These are phyloP conservation scores for Oryctolagus cuniculus DNA, from an alignment of 2,113 vertebrate species.

Conservation along the genomic window DNA sequence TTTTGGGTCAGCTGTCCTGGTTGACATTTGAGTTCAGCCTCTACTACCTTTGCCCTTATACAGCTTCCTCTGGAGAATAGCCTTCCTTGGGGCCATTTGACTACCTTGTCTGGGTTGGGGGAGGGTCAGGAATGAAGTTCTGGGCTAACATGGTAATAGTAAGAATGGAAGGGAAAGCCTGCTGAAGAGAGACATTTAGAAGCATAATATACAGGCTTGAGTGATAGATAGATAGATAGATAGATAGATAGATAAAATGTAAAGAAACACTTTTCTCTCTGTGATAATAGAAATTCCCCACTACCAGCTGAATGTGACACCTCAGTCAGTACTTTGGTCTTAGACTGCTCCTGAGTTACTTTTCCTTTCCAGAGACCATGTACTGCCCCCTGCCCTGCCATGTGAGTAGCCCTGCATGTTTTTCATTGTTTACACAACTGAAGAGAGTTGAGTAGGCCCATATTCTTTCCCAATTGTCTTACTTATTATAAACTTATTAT, in stretches of 20 bases:
- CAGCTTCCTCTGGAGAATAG: background rate
- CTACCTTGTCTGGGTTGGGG: background rate
- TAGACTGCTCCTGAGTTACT: background rate
- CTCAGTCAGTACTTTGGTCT: background rate
- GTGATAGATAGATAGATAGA: background rate
- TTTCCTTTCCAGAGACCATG: background rate
- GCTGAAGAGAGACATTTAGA: background rate
- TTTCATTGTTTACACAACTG: constrained; percentile 5
- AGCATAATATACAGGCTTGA: background rate
- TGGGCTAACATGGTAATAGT: background rate
- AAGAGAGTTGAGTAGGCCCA: background rate
- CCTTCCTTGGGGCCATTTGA: background rate
- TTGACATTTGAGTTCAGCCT: background rate
- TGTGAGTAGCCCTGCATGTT: constrained; percentile 21
- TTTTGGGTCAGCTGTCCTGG: constrained; percentile 34
- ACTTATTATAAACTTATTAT: constrained; percentile 58
- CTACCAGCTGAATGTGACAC: background rate
- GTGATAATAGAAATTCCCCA: background rate
- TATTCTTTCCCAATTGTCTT: background rate
- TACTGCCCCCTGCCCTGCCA: background rate
- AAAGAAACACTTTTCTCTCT: background rate
- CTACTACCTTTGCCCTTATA: background rate
- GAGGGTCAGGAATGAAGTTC: background rate
- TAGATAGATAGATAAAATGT: background rate
- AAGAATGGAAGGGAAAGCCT: constrained; percentile 6